These are phyloP conservation scores for Potamilus streckersoni DNA, from an alignment of 1,140 invertebrate genomes.

Conservation along the genomic window DNA sequence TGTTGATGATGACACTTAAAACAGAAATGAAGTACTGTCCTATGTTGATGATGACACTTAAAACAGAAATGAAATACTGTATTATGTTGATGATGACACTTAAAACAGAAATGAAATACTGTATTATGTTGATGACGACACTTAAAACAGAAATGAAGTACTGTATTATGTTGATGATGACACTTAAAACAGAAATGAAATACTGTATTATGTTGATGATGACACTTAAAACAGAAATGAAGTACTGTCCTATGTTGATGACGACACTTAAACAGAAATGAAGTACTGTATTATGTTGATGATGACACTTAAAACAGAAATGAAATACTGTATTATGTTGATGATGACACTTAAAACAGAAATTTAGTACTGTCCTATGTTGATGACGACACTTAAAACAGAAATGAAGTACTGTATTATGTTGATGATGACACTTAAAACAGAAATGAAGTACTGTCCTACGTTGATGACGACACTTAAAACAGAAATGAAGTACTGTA, in stretches of 20 bases:
- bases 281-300: conserved; percentile 46
- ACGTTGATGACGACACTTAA: conserved; percentile 44
- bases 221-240: conserved; percentile 39
- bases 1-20: conserved; percentile 44
- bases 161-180: conserved; percentile 42
- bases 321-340: conserved; percentile 30
- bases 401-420: conserved; percentile 42
- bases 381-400: conserved; percentile 42
- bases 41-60: conserved; percentile 45
- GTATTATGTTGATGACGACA: conserved; percentile 39
- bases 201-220: conserved; percentile 45
- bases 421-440: conserved; percentile 43
- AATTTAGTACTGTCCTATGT: conserved; percentile 44
- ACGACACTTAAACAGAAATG: conserved; percentile 40
- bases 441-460: conserved; percentile 40
- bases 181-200: conserved; percentile 40
- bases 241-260: conserved; percentile 43
- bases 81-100: conserved; percentile 46
- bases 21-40: conserved; percentile 39
- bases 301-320: conserved; percentile 38
- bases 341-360: conserved; percentile 41
- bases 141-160: conserved; percentile 34
- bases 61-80: conserved; percentile 38
- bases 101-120: conserved; percentile 40
- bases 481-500: conserved; percentile 11